phyloP scores from a whole-genome alignment of 2,113 vertebrate genomes.

The Micronisus gabar region DNA sequence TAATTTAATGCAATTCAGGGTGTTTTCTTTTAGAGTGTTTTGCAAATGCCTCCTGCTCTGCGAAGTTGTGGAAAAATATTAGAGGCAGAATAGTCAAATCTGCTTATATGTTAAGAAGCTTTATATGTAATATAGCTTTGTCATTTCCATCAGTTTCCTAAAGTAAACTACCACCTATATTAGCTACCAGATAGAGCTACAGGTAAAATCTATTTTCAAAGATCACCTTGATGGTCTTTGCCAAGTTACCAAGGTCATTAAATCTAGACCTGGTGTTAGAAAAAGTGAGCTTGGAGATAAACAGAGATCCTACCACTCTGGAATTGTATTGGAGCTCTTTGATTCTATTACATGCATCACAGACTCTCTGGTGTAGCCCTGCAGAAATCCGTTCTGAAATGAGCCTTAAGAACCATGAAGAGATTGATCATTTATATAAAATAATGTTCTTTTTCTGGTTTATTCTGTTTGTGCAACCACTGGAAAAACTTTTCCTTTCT shows the following conservation, averaged over 20 bases:
- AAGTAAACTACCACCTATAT: not conserved
- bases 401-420: conserved; percentile 45
- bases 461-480: conserved; percentile 69
- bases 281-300: conserved; percentile 38
- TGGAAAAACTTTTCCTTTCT: conserved; percentile 65
- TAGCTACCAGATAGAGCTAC: not conserved
- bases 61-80: not conserved
- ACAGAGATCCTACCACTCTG: conserved; percentile 52
- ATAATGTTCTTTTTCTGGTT: conserved; percentile 68
- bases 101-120: not conserved
- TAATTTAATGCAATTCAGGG: not conserved
- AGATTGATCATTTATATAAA: conserved; percentile 73
- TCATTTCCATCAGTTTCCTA: not conserved
- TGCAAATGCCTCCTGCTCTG: not conserved
- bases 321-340: conserved; percentile 43
- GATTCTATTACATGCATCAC: conserved; percentile 70
- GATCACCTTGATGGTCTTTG: not conserved
- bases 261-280: conserved; percentile 1
- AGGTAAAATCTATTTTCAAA: conserved; percentile 19
- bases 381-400: conserved; percentile 63
- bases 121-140: not conserved
- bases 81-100: not conserved
- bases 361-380: conserved; percentile 52
- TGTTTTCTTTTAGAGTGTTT: not conserved
- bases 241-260: conserved; percentile 14